These are phyloP conservation scores for Leptinotarsa texana DNA, from an alignment of 1,140 invertebrate genomes.

Conservation along the genomic window DNA sequence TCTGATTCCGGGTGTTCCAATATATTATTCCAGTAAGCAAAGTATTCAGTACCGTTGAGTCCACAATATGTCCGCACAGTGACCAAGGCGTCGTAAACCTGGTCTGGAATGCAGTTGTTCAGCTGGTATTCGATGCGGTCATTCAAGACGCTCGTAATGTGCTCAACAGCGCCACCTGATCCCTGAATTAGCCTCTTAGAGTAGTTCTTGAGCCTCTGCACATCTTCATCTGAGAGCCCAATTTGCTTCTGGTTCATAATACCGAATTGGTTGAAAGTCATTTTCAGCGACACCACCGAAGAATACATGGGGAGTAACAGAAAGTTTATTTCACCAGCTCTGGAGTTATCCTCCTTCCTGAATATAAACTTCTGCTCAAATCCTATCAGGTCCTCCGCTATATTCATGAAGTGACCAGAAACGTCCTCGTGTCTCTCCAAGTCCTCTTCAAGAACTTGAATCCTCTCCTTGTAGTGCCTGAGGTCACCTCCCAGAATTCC, in stretches of 20 bases:
- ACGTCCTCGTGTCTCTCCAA: not conserved
- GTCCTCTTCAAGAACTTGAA: not conserved
- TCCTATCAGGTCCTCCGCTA: not conserved
- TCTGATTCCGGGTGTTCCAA: not conserved
- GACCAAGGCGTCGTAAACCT: not conserved
- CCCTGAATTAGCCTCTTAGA: not conserved
- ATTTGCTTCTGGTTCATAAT: not conserved
- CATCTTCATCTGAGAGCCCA: not conserved
- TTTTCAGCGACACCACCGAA: not conserved
- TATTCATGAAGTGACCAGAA: not conserved
- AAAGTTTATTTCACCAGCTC: not conserved
- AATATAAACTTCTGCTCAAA: not conserved
- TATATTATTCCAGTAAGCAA: not conserved
- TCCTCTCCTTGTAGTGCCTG: not conserved
- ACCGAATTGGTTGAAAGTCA: constrained; percentile 2
- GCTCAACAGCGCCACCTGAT: not conserved
- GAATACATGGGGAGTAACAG: not conserved
- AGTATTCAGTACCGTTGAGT: not conserved
- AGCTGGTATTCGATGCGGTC: not conserved
- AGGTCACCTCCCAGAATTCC: constrained; percentile 11
- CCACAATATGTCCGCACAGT: not conserved
- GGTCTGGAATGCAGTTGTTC: not conserved
- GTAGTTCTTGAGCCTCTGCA: not conserved
- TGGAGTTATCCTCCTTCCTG: not conserved
- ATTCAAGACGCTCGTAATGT: not conserved